A percentile compares a stretch with the other conserved stretches of the same genome.
phyloP scores from a whole-genome alignment of 2,113 vertebrate species.

The Cyprinodon brontotheroides region DNA sequence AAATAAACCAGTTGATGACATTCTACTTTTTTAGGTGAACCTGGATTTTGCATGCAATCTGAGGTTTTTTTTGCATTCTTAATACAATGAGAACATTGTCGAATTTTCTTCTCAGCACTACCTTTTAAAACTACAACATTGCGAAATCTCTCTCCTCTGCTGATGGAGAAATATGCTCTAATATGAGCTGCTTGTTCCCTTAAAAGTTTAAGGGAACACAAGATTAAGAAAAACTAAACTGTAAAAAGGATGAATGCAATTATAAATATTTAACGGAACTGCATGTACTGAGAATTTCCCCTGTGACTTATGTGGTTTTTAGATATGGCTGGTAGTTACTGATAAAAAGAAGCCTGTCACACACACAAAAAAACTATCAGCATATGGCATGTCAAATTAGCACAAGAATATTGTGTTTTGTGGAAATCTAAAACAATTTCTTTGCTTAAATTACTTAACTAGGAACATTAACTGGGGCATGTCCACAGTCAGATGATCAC shows the following conservation, averaged over 20 bases:
- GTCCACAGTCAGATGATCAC: background rate
- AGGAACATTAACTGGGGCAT: background rate
- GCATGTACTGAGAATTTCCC: background rate
- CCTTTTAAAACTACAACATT: background rate
- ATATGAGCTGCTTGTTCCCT: background rate
- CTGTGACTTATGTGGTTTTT: slow-evolving; percentile 6
- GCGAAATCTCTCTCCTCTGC: too few species aligned
- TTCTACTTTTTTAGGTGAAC: background rate
- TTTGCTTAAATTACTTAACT: background rate
- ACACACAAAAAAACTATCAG: background rate
- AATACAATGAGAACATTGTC: background rate
- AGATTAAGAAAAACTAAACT: background rate
- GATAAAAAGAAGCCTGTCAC: background rate
- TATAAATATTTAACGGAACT: background rate
- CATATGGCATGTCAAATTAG: background rate
- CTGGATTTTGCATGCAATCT: background rate
- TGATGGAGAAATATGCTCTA: background rate
- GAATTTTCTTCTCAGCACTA: background rate
- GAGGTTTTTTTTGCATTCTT: background rate
- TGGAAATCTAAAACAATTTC: background rate
- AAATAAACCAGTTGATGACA: background rate
- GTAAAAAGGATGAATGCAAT: background rate
- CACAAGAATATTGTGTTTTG: background rate
- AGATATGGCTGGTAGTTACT: background rate
- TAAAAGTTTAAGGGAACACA: background rate